Percentiles rank a stretch among this genome's conserved stretches.
These are phyloP conservation scores for Vanessa tameamea DNA, from an alignment of 1,140 invertebrate species.

Conservation along the genomic window DNA sequence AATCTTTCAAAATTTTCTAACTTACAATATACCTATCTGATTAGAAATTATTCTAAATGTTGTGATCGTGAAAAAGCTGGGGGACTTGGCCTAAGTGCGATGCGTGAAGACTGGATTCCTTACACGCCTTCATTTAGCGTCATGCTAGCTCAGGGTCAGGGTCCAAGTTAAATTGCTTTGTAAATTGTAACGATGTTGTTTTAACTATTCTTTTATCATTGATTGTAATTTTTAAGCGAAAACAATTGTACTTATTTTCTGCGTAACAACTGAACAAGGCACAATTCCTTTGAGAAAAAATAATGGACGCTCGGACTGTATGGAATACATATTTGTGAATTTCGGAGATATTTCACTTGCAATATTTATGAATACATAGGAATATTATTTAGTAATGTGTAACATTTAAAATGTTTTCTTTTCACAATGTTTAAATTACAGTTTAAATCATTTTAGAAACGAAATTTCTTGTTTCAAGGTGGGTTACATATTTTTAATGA, in stretches of 20 bases:
- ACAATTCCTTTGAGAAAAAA: too few species aligned
- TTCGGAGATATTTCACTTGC: too few species aligned
- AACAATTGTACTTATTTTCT: neutral
- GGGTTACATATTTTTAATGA: neutral
- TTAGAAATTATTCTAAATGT: neutral
- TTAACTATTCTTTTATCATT: conserved; percentile 4
- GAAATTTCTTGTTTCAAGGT: neutral
- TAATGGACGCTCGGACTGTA: too few species aligned
- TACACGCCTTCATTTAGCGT: conserved; percentile 29
- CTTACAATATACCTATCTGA: neutral
- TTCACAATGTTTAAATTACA: too few species aligned
- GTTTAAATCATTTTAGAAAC: neutral
- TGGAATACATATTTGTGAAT: too few species aligned
- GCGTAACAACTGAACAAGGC: too few species aligned
- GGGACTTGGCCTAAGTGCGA: neutral
- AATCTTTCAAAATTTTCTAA: neutral
- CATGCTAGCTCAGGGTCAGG: conserved; percentile 37
- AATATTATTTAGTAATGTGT: too few species aligned
- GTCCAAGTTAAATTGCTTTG: conserved; percentile 16
- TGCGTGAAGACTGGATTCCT: conserved; percentile 37
- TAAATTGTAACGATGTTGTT: conserved; percentile 9
- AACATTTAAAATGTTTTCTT: too few species aligned
- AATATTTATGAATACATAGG: too few species aligned
- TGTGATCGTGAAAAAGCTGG: neutral
- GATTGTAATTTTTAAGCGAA: neutral